Evolutionary conservation across 2,797 vertebrate genomes (phyloP).

Genomic region (Gobionotothen gibberifrons): DNA sequence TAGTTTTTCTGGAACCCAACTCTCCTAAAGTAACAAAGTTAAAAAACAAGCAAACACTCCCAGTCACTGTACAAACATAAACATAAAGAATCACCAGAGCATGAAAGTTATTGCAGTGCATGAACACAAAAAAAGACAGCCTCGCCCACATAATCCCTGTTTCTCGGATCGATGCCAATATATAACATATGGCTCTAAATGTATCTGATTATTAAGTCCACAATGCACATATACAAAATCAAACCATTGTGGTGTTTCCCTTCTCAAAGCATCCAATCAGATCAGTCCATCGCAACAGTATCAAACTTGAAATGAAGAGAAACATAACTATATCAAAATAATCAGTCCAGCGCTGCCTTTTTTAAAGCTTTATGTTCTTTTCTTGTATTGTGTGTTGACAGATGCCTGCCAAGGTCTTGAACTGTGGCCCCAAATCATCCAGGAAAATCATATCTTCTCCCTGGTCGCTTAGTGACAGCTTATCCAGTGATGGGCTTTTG

Average conservation of each 20-base stretch:
- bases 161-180: not conserved
- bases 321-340: not conserved
- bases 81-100: constrained; percentile 21
- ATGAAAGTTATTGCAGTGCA: constrained; percentile 11
- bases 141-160: not conserved
- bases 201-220: not conserved
- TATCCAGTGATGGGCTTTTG: constrained; percentile 64
- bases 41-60: constrained; percentile 16
- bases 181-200: not conserved
- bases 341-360: not conserved
- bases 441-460: constrained; percentile 73
- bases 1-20: not conserved
- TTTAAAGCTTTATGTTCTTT: constrained; percentile 53
- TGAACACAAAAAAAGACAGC: constrained; percentile 8
- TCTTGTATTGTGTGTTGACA: constrained; percentile 38
- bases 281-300: not conserved
- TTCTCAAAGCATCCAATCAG: not conserved
- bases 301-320: not conserved
- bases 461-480: constrained; percentile 56
- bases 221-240: constrained; percentile 13
- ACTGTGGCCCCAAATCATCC: constrained; percentile 78
- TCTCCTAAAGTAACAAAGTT: not conserved
- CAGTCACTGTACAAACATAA: constrained; percentile 2
- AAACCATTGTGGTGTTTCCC: not conserved
- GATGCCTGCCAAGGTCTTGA: constrained; percentile 72